Evolutionary conservation across 2,113 vertebrate genomes (phyloP).

Genomic region (Lasiurus cinereus): DNA sequence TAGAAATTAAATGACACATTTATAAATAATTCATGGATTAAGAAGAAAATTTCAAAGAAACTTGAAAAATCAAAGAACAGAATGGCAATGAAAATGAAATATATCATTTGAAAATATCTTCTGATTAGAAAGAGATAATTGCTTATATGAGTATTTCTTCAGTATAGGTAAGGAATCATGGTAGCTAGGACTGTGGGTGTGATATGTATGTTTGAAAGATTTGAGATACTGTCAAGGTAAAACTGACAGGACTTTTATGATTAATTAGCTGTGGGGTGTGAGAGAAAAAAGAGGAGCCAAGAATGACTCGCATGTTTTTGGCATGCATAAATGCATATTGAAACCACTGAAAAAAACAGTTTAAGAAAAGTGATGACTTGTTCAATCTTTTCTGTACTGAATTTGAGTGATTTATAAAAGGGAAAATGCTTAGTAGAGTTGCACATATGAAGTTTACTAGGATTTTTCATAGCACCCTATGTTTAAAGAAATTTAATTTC

Average conservation of each 20-base stretch:
- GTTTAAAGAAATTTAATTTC: conserved; percentile 50
- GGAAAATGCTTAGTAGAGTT: background rate
- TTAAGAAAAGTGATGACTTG: background rate
- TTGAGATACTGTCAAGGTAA: background rate
- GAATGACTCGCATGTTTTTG: background rate
- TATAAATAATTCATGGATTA: background rate
- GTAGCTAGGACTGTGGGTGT: background rate
- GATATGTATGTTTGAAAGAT: background rate
- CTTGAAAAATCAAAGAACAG: background rate
- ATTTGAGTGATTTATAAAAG: conserved; percentile 31
- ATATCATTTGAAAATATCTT: background rate
- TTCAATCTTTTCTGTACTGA: conserved; percentile 11
- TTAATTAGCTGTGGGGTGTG: background rate
- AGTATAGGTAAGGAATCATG: background rate
- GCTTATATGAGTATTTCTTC: background rate
- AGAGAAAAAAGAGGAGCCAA: conserved; percentile 17
- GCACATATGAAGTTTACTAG: background rate
- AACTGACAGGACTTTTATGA: background rate
- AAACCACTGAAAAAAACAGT: background rate
- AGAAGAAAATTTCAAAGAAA: background rate
- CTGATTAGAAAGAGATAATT: background rate
- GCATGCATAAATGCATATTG: background rate
- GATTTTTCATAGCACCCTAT: background rate
- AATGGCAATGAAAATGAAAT: background rate
- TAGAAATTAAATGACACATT: background rate